Evolutionary conservation across 2,113 vertebrate genomes (phyloP), one percentile per base, ranked within the genome.

Genomic region (Ictalurus punctatus): DNA sequence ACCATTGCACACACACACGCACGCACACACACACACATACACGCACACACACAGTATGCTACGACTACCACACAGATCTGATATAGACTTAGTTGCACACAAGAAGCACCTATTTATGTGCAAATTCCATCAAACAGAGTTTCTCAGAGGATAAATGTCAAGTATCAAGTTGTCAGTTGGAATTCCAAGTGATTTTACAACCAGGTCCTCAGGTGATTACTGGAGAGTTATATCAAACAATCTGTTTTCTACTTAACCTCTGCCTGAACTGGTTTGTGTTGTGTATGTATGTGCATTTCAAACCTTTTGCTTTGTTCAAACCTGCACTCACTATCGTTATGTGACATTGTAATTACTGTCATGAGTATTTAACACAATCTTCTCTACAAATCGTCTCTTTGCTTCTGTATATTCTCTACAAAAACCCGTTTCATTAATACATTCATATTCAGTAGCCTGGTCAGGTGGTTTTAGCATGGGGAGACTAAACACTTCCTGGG

Each of bases 1-100:
- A 79, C 92, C 92, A 94, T 65, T 93, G 92, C 82, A 86, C 89
- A 34, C 73, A 90, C 52, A 76, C 90, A 91, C 61, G 14, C 84
- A 83, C 79, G 48, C 81, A 85, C 71, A 48, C 9, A 52, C 74
- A 48, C 74, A 78, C 40, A 6, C 21, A 48, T 6, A 10, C 80
- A 91, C 73, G 40, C 71, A 44, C 74, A 48, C 74, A 78, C 40
- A 27, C 21, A 27, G 23, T 6, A 54, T n/a, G 27, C 44, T 52
- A 17, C 14, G 25, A 54, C 27, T 78, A 25, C 21, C 21, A 78
- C 48, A 21, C 23, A 78, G 23, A 78, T 16, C 78, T 54, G 25
- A 54, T 5, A 78, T 25, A 78, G 10, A 78, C 44, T 25, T 13
- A 40, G 2, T 44, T 76, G 17, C 40, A 27, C 73, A 44, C 37